Percentiles rank a stretch among this genome's conserved stretches.
Evolutionary conservation across 1,140 invertebrate genomes (phyloP).

Genomic region (Hylaeus volcanicus): DNA sequence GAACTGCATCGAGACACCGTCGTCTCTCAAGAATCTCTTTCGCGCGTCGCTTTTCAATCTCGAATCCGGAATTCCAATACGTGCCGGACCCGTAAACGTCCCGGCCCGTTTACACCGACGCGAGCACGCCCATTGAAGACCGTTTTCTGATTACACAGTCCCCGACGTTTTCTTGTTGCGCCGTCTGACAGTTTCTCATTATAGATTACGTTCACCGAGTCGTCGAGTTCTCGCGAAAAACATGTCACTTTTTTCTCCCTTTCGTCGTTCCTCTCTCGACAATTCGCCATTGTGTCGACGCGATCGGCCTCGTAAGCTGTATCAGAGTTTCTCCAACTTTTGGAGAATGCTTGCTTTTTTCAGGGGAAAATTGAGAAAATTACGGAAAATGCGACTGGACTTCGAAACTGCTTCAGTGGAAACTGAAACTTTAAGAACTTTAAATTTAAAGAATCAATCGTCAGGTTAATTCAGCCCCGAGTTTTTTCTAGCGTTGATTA

Average conservation of each 20-base stretch:
- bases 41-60: conserved; percentile 54
- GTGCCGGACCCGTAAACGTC: conserved; percentile 49
- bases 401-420: too few species aligned
- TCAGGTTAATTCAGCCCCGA: too few species aligned
- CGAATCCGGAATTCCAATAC: conserved; percentile 41
- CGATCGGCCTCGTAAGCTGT: not conserved
- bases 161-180: conserved; percentile 28
- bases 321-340: too few species aligned
- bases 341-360: too few species aligned
- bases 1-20: conserved; percentile 21
- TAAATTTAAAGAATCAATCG: too few species aligned
- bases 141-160: conserved; percentile 49
- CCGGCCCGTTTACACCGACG: conserved; percentile 41
- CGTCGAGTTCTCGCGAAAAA: not conserved
- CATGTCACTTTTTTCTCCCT: not conserved
- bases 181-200: conserved; percentile 41
- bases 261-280: not conserved
- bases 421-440: too few species aligned
- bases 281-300: not conserved
- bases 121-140: conserved; percentile 31
- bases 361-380: too few species aligned
- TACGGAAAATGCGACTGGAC: too few species aligned
- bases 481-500: too few species aligned
- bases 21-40: conserved; percentile 50
- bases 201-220: conserved; percentile 26